Evolutionary conservation across 2,113 vertebrate species (phyloP).

Genomic region (Todiramphus chloris): DNA sequence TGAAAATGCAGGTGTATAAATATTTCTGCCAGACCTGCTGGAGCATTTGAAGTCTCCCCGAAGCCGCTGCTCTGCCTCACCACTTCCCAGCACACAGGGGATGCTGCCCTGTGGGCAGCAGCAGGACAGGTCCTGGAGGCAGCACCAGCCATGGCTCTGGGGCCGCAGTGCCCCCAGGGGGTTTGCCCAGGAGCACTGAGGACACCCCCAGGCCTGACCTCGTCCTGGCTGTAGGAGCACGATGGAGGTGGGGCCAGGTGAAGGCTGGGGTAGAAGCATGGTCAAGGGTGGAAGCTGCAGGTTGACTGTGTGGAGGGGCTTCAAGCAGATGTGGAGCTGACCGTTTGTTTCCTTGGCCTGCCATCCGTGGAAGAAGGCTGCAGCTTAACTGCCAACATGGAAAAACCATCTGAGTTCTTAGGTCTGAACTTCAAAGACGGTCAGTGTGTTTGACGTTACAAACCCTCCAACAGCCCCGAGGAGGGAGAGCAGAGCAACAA

Average conservation of each 20-base stretch:
- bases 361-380: neutral
- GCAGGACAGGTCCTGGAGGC: neutral
- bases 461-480: neutral
- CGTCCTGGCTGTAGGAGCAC: rapidly evolving
- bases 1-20: conserved; percentile 58
- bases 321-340: neutral
- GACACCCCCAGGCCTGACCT: neutral
- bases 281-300: rapidly evolving
- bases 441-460: neutral
- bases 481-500: neutral
- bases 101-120: neutral
- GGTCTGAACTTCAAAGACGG: neutral
- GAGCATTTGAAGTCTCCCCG: conserved; percentile 28
- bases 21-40: conserved; percentile 41
- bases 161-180: rapidly evolving
- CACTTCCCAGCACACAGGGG: neutral
- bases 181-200: neutral
- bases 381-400: neutral
- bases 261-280: neutral
- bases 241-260: neutral
- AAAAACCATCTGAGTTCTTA: neutral
- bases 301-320: neutral
- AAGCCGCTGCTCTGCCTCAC: conserved; percentile 14
- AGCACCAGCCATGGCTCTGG: rapidly evolving
- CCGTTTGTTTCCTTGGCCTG: neutral